Percentiles rank a stretch among this genome's conserved stretches.
Conservation (phyloP, 2,888 invertebrate species). For the Synanthedon andrenaeformis region DNA sequence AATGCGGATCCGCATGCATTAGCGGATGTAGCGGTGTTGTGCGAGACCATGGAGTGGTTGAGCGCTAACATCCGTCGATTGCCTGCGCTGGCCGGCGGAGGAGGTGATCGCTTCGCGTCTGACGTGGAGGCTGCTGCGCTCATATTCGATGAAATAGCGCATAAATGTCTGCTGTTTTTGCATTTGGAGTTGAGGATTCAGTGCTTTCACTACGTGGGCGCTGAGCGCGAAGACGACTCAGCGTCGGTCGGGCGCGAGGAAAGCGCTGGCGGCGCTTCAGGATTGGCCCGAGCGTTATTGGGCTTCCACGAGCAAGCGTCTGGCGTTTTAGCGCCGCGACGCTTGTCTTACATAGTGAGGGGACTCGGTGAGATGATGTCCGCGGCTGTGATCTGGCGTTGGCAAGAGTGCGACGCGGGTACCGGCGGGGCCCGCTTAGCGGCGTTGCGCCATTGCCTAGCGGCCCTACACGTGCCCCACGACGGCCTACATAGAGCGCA, state of each 20-base stretch:
- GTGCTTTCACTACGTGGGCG: slow-evolving; percentile 89
- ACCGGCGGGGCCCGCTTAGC: slow-evolving; percentile 28
- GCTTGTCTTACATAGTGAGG: slow-evolving; percentile 79
- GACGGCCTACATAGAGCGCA: slow-evolving; percentile 84
- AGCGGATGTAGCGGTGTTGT: slow-evolving; percentile 87
- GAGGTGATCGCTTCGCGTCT: slow-evolving; percentile 69
- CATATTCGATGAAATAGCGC: slow-evolving; percentile 89
- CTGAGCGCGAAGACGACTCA: slow-evolving; percentile 2
- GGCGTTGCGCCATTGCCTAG: slow-evolving; percentile 49
- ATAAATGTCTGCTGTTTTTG: slow-evolving; percentile 89
- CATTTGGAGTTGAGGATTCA: slow-evolving; percentile 95
- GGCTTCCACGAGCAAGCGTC: slow-evolving; percentile 45
- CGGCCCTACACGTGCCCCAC: slow-evolving; percentile 79
- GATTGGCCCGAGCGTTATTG: slow-evolving; percentile 41
- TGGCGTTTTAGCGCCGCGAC: slow-evolving; percentile 20
- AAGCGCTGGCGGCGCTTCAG: slow-evolving; percentile 34
- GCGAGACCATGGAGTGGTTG: slow-evolving; percentile 95
- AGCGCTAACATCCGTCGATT: slow-evolving; percentile 34
- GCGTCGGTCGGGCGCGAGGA: slow-evolving; percentile 70
- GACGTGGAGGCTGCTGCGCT: slow-evolving; percentile 78
- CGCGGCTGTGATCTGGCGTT: slow-evolving; percentile 71
- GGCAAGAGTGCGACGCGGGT: slow-evolving; percentile 29
- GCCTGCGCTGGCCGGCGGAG: slow-evolving; percentile 20
- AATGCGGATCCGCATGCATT: slow-evolving; percentile 86
- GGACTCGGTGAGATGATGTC: slow-evolving; percentile 88